A percentile compares a stretch with the other conserved stretches of the same genome.
These are phyloP conservation scores for Mergus octosetaceus DNA, from an alignment of 2,797 vertebrate species.

Conservation along the genomic window DNA sequence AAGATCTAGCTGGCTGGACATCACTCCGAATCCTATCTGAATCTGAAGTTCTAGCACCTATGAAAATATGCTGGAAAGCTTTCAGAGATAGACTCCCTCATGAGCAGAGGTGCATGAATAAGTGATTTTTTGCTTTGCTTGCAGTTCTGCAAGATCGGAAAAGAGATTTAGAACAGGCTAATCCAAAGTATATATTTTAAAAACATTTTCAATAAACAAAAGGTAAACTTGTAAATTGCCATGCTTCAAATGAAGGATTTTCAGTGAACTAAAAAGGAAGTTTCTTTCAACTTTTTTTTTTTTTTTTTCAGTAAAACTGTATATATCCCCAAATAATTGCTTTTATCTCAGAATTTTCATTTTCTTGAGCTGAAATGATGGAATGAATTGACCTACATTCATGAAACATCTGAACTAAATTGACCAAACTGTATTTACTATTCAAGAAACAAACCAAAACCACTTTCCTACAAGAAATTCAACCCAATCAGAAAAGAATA, in stretches of 20 bases:
- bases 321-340: background rate
- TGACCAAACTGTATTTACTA: background rate
- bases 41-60: background rate
- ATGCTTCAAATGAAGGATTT: background rate
- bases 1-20: background rate
- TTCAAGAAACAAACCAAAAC: background rate
- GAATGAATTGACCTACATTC: background rate
- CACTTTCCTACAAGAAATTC: background rate
- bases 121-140: background rate
- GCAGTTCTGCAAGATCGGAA: slow-evolving; percentile 23
- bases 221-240: background rate
- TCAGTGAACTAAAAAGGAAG: background rate
- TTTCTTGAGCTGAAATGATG: background rate
- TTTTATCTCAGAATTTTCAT: background rate
- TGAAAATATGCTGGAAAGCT: slow-evolving; percentile 2
- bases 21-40: background rate
- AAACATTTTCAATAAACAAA: background rate
- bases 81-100: background rate
- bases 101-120: background rate
- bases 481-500: background rate
- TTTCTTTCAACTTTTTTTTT: background rate
- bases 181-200: background rate
- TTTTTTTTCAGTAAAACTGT: background rate
- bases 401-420: background rate
- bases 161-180: background rate